Evolutionary conservation across 23 tunicate genomes (phyloP), one percentile per base, ranked within the genome.

Genomic region (Halocynthia roretzi): DNA sequence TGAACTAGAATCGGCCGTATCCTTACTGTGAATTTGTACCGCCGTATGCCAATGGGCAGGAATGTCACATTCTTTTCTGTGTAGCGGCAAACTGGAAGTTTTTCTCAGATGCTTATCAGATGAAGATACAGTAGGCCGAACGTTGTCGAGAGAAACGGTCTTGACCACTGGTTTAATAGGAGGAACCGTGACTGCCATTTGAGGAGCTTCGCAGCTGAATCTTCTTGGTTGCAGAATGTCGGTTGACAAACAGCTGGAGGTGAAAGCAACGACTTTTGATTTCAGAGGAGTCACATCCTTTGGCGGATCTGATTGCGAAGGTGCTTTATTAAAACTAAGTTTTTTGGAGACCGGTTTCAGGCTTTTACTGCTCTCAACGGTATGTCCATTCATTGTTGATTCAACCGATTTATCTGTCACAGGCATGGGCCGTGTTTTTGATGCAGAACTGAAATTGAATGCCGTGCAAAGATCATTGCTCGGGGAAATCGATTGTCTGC

Each of bases 131-230:
- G 56, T n/a, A 19, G 78, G 78, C 21, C 31, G 19, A 19, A 5
- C 22, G 56, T 54, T 5, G 50, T 83, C 96, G 49, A 63, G 68
- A 8, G 87, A 84, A 50, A 61, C 80, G 48, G 83, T 76, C 67
- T 83, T 78, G 14, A 66, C 68, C 6, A 83, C 64, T 5, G 85
- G 96, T 71, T 89, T 89, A 6, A 89, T 80, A 49, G 88, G 77
- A 7, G 88, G 96, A 7, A 89, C 84, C 6, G 81, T 20, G 21
- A 78, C 72, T 6, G 96, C 96, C 9, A 53, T 53, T 7, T 64
- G 72, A 5, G 96, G 96, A 0, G 88, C 85, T 78, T 89, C 96
- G 71, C 88, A 83, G 65, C 96, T 89, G 57, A 89, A 89, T 20
- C 96, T 72, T 20, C 96, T 67, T 7, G 96, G 96, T 56, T 54